A percentile compares a stretch with the other conserved stretches of the same genome.
Evolutionary conservation across 2,888 invertebrate genomes (phyloP).

Genomic region (Conus canariensis): DNA sequence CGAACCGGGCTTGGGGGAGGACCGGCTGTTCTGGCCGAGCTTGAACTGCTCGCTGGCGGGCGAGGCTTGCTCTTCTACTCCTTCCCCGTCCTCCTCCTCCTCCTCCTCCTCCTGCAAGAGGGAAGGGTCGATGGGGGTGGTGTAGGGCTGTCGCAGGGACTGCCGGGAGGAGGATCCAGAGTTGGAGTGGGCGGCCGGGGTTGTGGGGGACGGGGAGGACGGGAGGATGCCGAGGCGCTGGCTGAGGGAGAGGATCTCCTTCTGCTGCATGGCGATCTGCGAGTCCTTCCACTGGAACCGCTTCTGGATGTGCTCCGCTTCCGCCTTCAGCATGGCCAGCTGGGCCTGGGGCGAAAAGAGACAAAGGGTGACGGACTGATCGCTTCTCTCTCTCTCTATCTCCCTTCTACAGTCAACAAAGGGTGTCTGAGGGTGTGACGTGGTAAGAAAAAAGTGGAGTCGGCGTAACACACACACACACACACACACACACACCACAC

Average conservation of each 20-base stretch:
- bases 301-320: conserved; percentile 67
- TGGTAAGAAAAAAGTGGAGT: no score
- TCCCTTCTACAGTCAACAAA: background rate
- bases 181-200: background rate
- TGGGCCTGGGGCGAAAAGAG: conserved; percentile 48
- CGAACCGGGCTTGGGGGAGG: no score
- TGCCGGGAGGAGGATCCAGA: background rate
- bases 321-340: conserved; percentile 62
- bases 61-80: no score
- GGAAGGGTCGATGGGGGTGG: background rate
- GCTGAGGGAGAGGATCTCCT: conserved; percentile 53
- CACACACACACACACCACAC: no score
- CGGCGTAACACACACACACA: no score
- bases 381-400: background rate
- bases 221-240: background rate
- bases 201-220: background rate
- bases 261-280: conserved; percentile 61
- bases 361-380: background rate
- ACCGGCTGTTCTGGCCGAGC: no score
- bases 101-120: background rate
- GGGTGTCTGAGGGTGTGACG: no score
- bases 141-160: background rate
- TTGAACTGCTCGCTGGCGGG: no score
- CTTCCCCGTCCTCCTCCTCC: background rate
- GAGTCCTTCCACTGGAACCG: conserved; percentile 67